Evolutionary conservation across 1,140 invertebrate genomes (phyloP).

Genomic region (Theocolax elegans): DNA sequence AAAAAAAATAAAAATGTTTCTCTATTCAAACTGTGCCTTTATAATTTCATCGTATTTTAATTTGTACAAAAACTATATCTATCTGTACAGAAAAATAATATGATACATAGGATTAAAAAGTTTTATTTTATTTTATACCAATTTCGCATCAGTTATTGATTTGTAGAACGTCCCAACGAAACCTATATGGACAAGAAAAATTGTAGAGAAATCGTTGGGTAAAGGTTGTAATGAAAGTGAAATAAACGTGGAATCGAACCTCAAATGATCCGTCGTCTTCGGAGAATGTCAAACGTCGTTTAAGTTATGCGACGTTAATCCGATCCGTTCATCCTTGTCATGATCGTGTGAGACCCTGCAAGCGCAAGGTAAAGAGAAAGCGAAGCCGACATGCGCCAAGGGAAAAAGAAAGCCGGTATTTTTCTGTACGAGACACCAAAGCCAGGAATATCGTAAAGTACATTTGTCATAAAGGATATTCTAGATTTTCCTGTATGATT

Average conservation of each 20-base stretch:
- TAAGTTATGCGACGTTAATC: slow-evolving; percentile 41
- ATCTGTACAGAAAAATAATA: too few species aligned
- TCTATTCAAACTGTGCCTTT: too few species aligned
- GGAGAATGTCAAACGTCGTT: slow-evolving; percentile 5
- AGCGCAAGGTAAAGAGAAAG: neutral
- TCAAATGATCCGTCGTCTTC: slow-evolving; percentile 5
- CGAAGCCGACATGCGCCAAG: neutral
- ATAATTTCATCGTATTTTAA: too few species aligned
- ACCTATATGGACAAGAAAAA: too few species aligned
- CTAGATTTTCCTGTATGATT: neutral
- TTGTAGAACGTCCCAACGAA: too few species aligned
- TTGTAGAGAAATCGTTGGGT: too few species aligned
- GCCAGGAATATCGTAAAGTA: neutral
- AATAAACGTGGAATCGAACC: slow-evolving; percentile 22
- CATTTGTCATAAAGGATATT: slow-evolving; percentile 7
- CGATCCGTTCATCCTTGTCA: slow-evolving; percentile 36
- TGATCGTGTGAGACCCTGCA: slow-evolving; percentile 2
- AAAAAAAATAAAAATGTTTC: too few species aligned
- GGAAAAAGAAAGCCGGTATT: slow-evolving; percentile 3
- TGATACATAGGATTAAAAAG: too few species aligned
- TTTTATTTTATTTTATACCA: too few species aligned
- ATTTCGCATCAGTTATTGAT: too few species aligned
- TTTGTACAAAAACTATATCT: too few species aligned
- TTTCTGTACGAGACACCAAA: neutral
- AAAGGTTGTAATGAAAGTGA: neutral